Percentiles rank a stretch among this genome's conserved stretches.
Evolutionary conservation across 2,797 vertebrate species (phyloP).

Genomic region (Manis crassicaudata): DNA sequence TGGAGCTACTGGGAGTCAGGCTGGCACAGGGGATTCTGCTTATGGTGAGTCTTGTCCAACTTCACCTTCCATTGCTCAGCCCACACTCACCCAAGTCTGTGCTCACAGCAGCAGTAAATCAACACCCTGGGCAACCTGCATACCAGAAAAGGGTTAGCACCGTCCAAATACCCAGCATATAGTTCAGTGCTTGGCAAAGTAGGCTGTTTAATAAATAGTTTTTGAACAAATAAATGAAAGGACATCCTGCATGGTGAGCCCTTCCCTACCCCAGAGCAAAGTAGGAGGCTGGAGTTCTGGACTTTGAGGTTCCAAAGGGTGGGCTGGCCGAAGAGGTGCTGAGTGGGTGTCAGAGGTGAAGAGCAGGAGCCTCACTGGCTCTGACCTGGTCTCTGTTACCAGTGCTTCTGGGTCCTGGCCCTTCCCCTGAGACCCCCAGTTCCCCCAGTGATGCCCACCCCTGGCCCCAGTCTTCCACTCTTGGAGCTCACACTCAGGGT

Average conservation of each 20-base stretch:
- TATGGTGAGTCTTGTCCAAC: conserved; percentile 89
- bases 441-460: conserved; percentile 65
- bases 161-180: neutral
- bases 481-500: conserved; percentile 78
- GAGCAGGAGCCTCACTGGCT: conserved; percentile 66
- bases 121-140: neutral
- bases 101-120: neutral
- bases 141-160: neutral
- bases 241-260: conserved; percentile 18
- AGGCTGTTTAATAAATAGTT: conserved; percentile 19
- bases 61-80: neutral
- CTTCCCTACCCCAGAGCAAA: neutral
- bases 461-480: conserved; percentile 77
- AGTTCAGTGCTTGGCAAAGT: neutral
- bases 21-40: conserved; percentile 89
- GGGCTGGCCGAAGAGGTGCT: neutral
- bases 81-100: neutral
- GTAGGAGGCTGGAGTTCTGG: neutral
- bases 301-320: neutral
- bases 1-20: conserved; percentile 90
- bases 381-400: conserved; percentile 79
- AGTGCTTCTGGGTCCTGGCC: conserved; percentile 79
- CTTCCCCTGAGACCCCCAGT: conserved; percentile 73
- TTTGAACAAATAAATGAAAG: conserved; percentile 37
- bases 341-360: conserved; percentile 9